These are phyloP conservation scores for Eudasyphora cyanicolor DNA, from an alignment of 2,888 invertebrate species.

Conservation along the genomic window DNA sequence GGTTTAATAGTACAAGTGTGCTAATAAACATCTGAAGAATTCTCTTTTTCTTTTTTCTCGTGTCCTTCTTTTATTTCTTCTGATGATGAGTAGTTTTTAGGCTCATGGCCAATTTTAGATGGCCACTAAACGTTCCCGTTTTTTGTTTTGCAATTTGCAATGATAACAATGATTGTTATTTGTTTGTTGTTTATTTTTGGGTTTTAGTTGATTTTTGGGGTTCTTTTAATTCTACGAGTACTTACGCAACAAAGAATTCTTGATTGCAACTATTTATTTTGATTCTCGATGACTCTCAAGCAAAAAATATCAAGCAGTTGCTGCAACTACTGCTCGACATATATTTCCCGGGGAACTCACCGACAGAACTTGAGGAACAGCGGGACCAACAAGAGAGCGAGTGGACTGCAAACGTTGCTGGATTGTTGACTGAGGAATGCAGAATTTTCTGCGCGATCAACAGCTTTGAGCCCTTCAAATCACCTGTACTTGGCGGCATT, in stretches of 20 bases:
- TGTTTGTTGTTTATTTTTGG: conserved; percentile 17
- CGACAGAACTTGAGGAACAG: no score
- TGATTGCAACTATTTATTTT: no score
- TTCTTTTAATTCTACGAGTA: neutral
- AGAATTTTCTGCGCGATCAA: no score
- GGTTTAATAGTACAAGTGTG: conserved; percentile 63
- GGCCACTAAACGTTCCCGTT: conserved; percentile 15
- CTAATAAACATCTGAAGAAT: conserved; percentile 51
- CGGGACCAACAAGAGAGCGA: no score
- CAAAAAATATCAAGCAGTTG: no score
- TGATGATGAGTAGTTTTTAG: neutral
- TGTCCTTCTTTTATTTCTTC: neutral
- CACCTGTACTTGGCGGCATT: no score
- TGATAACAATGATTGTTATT: conserved; percentile 47
- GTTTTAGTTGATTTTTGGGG: conserved; percentile 1
- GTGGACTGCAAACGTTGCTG: no score
- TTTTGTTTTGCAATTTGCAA: conserved; percentile 24
- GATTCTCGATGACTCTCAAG: no score
- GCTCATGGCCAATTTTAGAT: conserved; percentile 49
- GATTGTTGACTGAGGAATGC: no score
- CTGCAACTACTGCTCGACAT: no score
- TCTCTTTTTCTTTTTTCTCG: neutral
- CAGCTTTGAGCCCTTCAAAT: no score
- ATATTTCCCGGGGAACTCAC: no score
- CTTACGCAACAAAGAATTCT: neutral